Conservation (phyloP, 2,113 vertebrate species). For the Hypanus sabinus region DNA sequence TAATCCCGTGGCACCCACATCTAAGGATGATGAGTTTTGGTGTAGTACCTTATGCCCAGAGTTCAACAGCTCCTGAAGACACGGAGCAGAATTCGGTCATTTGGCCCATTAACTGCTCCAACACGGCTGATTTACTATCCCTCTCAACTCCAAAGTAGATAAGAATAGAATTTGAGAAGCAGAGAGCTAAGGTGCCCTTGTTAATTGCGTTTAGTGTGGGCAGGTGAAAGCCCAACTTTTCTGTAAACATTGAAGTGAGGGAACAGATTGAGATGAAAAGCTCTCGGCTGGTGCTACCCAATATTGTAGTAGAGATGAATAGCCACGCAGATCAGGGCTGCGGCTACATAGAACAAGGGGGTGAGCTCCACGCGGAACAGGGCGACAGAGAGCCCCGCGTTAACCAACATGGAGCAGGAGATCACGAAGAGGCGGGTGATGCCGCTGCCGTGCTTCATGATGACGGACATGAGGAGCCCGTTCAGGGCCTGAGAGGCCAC, state of each 20-base stretch:
- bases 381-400: slow-evolving; percentile 68
- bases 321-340: slow-evolving; percentile 67
- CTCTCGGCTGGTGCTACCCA: not conserved
- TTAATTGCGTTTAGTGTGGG: no score
- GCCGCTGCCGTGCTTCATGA: slow-evolving; percentile 88
- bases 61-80: no score
- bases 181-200: no score
- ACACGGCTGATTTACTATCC: no score
- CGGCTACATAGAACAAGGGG: slow-evolving; percentile 65
- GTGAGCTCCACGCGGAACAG: slow-evolving; percentile 76
- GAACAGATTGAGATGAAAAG: not conserved
- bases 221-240: no score
- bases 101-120: no score
- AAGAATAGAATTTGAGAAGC: no score
- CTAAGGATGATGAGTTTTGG: no score
- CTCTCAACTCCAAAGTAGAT: no score
- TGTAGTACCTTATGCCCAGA: no score
- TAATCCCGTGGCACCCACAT: no score
- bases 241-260: not conserved
- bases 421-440: slow-evolving; percentile 89
- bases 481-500: slow-evolving; percentile 78
- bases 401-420: slow-evolving; percentile 85
- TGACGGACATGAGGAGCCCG: slow-evolving; percentile 81
- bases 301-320: slow-evolving; percentile 73
- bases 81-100: no score